phyloP scores from a whole-genome alignment of 2,888 invertebrate species.

The Drosophila greeni region DNA sequence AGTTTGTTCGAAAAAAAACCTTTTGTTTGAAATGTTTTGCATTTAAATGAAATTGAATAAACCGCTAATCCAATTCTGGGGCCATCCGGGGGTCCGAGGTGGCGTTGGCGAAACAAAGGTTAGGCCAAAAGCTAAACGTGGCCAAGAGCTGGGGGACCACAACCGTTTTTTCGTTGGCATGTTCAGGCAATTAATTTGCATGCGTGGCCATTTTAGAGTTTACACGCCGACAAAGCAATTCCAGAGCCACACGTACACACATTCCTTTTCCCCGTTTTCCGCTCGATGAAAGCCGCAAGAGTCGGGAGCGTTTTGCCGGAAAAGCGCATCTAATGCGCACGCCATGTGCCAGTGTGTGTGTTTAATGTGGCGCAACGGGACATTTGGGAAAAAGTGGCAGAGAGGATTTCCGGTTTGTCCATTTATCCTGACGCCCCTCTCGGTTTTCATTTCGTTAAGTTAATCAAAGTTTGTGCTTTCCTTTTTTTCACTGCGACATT shows the following conservation, averaged over 20 bases:
- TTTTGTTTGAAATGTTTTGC: constrained; percentile 58
- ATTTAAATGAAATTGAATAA: constrained; percentile 70
- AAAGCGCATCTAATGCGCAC: constrained; percentile 7
- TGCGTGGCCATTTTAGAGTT: constrained; percentile 52
- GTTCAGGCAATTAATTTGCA: constrained; percentile 62
- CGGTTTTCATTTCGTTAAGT: constrained; percentile 23
- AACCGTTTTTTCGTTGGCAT: constrained; percentile 35
- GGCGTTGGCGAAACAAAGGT: constrained; percentile 45
- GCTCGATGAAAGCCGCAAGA: constrained; percentile 16
- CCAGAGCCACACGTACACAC: neutral
- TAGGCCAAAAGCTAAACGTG: constrained; percentile 31
- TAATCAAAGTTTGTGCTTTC: constrained; percentile 37
- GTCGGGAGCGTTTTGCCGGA: constrained; percentile 7
- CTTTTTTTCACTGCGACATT: constrained; percentile 11
- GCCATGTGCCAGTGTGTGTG: constrained; percentile 10
- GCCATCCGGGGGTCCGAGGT: constrained; percentile 14
- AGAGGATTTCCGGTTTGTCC: constrained; percentile 10
- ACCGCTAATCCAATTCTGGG: constrained; percentile 65
- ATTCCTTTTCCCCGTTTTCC: constrained; percentile 12
- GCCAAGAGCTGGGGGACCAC: constrained; percentile 31
- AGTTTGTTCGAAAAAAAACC: constrained; percentile 37
- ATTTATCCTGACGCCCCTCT: constrained; percentile 25
- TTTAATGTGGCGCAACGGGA: constrained; percentile 48
- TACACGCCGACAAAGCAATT: constrained; percentile 17
- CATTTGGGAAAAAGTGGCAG: constrained; percentile 20